Percentiles rank a stretch among this genome's conserved stretches.
Conservation (phyloP, 2,113 vertebrate genomes). For the Brienomyrus longianalis region DNA sequence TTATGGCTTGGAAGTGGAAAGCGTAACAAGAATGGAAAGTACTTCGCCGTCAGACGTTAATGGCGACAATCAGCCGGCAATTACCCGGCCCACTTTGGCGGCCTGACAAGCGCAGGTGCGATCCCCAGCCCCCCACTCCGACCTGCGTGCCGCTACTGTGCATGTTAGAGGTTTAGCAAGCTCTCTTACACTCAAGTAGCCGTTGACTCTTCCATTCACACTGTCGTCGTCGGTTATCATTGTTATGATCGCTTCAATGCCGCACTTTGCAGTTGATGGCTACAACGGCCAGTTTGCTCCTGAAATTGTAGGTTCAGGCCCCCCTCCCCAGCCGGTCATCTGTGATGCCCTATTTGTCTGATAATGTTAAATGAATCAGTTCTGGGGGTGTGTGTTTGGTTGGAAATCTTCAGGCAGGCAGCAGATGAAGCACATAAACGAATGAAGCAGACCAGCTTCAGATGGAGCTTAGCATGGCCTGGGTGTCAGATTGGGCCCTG, state of each 20-base stretch:
- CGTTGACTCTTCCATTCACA: background rate
- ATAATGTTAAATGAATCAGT: background rate
- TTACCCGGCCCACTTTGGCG: constrained; percentile 56
- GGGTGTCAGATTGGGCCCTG: background rate
- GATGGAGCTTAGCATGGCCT: constrained; percentile 2
- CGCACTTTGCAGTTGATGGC: background rate
- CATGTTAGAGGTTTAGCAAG: background rate
- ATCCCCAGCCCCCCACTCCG: background rate
- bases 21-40: constrained; percentile 56
- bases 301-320: background rate
- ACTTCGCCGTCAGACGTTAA: constrained; percentile 64
- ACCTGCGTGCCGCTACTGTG: background rate
- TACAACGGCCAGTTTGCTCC: background rate
- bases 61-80: constrained; percentile 64
- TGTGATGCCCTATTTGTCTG: background rate
- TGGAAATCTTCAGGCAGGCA: background rate
- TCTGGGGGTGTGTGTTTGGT: background rate
- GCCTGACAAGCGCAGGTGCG: constrained; percentile 60
- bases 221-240: background rate
- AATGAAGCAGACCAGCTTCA: background rate
- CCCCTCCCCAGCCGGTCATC: background rate
- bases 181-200: background rate
- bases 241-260: background rate
- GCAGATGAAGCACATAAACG: background rate
- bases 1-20: constrained; percentile 56